A percentile compares a stretch with the other conserved stretches of the same genome.
Conservation (phyloP, 1,140 invertebrate genomes). For the Prorops nasuta region DNA sequence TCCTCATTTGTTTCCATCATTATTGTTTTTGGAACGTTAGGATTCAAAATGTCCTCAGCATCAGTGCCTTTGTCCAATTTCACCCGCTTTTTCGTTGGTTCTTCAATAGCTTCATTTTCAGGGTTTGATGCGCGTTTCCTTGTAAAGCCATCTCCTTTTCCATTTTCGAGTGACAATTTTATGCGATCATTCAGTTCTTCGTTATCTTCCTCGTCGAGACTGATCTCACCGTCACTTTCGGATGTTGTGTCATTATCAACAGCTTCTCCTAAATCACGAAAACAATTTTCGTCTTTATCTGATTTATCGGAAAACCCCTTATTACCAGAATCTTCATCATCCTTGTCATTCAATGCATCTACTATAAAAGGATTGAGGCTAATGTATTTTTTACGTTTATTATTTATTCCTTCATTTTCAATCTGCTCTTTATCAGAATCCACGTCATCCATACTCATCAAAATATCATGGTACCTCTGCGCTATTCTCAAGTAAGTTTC, state of each 20-base stretch:
- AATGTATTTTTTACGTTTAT: neutral
- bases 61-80: no score
- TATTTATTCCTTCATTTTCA: neutral
- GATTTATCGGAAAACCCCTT: neutral
- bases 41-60: no score
- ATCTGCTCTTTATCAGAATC: constrained; percentile 20
- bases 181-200: no score
- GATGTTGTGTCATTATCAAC: neutral
- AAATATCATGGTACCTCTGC: constrained; percentile 52
- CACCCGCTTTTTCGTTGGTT: no score
- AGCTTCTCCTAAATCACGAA: neutral
- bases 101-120: no score
- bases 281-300: neutral
- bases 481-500: constrained; percentile 55
- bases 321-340: neutral
- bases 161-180: no score
- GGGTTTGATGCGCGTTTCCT: no score
- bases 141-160: no score
- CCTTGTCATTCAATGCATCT: neutral
- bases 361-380: neutral
- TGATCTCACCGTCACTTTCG: constrained; percentile 10
- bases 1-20: no score
- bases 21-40: no score
- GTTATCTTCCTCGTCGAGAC: neutral
- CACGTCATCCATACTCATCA: constrained; percentile 28